phyloP scores from a whole-genome alignment of 2,888 invertebrate genomes.

The Ichneumoninae sp. region DNA sequence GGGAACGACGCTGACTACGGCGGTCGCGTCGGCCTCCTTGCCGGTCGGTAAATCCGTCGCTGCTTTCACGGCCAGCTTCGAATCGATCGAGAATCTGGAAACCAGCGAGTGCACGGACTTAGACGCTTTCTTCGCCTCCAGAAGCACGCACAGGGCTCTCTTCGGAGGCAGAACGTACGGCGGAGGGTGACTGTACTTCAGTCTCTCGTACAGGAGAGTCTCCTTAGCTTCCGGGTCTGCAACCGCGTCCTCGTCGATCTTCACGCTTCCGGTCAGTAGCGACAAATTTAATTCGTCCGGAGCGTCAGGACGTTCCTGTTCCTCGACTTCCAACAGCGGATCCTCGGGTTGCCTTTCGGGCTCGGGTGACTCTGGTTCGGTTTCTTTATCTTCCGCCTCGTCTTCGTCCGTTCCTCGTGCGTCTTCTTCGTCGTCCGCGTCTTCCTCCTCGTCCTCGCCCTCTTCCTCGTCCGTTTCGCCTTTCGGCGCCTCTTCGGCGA shows the following conservation, averaged over 20 bases:
- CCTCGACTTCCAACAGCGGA: slow-evolving; percentile 70
- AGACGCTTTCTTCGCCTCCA: slow-evolving; percentile 79
- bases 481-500: slow-evolving; percentile 20
- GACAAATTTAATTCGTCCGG: slow-evolving; percentile 78
- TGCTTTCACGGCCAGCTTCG: slow-evolving; percentile 77
- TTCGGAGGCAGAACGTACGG: slow-evolving; percentile 78
- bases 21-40: slow-evolving; percentile 46
- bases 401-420: slow-evolving; percentile 41
- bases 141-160: slow-evolving; percentile 74
- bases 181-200: slow-evolving; percentile 79
- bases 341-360: slow-evolving; percentile 67
- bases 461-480: slow-evolving; percentile 39
- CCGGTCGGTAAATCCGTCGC: slow-evolving; percentile 66
- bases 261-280: slow-evolving; percentile 77
- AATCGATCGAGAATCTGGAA: slow-evolving; percentile 82
- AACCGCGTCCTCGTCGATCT: slow-evolving; percentile 69
- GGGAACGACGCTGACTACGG: slow-evolving; percentile 52
- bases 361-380: slow-evolving; percentile 43
- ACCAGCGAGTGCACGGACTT: slow-evolving; percentile 80
- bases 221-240: slow-evolving; percentile 64
- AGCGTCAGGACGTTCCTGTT: slow-evolving; percentile 75
- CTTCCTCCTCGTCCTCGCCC: slow-evolving; percentile 62
- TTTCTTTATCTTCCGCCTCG: slow-evolving; percentile 50
- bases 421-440: slow-evolving; percentile 54
- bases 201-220: slow-evolving; percentile 73